phyloP scores from a whole-genome alignment of 2,113 vertebrate species.

The Leuciscus idus region DNA sequence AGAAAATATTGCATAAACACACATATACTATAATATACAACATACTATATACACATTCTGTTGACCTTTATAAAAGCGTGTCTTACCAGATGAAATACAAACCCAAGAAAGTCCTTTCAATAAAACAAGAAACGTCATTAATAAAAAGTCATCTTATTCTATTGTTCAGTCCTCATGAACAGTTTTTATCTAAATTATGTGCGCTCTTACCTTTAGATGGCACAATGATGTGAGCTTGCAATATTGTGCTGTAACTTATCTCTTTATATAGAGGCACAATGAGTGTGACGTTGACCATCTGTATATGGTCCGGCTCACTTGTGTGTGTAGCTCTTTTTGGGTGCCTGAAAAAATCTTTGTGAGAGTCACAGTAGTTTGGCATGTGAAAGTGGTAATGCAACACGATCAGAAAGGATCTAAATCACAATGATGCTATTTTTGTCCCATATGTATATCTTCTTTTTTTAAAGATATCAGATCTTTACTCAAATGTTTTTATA shows the following conservation, averaged over 20 bases:
- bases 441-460: not conserved
- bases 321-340: constrained; percentile 40
- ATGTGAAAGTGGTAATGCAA: not conserved
- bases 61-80: too few relatives aligned
- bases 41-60: too few relatives aligned
- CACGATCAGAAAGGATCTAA: constrained; percentile 15
- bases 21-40: too few relatives aligned
- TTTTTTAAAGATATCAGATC: too few relatives aligned
- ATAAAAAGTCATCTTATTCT: constrained; percentile 19
- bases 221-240: too few relatives aligned
- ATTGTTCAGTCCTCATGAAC: not conserved
- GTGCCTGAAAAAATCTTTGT: constrained; percentile 14
- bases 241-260: too few relatives aligned
- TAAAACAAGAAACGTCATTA: not conserved
- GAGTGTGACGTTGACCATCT: constrained; percentile 28
- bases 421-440: constrained; percentile 3
- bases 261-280: too few relatives aligned
- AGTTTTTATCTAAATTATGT: too few relatives aligned
- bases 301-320: constrained; percentile 40
- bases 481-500: too few relatives aligned
- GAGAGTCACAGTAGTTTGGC: not conserved
- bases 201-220: too few relatives aligned
- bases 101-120: not conserved
- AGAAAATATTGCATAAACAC: too few relatives aligned
- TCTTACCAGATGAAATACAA: not conserved